Evolutionary conservation across 2,797 vertebrate species (phyloP).

Genomic region (Crypturellus tataupa): DNA sequence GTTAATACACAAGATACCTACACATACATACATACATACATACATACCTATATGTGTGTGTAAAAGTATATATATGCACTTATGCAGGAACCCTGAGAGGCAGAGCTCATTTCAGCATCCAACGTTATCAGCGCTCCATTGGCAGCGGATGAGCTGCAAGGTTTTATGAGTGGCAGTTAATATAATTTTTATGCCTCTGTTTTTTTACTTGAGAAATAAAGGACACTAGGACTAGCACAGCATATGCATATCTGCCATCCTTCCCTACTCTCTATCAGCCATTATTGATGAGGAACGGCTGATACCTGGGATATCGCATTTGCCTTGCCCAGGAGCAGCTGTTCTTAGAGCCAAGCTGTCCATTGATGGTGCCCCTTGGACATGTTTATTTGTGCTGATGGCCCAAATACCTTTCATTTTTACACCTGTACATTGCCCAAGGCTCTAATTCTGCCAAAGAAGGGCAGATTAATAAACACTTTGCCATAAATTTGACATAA

Average conservation of each 20-base stretch:
- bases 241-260: slow-evolving; percentile 40
- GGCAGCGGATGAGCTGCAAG: slow-evolving; percentile 7
- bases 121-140: too few relatives aligned
- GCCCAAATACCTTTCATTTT: neutral
- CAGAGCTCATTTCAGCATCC: too few relatives aligned
- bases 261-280: slow-evolving; percentile 36
- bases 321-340: neutral
- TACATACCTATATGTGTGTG: too few relatives aligned
- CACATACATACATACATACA: too few relatives aligned
- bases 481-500: neutral
- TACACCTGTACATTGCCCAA: neutral
- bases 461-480: neutral
- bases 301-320: neutral
- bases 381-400: neutral
- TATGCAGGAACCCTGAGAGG: too few relatives aligned
- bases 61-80: too few relatives aligned
- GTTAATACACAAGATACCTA: neutral
- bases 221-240: slow-evolving; percentile 59
- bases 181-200: slow-evolving; percentile 44
- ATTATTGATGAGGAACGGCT: slow-evolving; percentile 30
- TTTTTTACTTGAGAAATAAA: slow-evolving; percentile 62
- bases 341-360: neutral
- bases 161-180: slow-evolving; percentile 47
- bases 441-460: neutral
- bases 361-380: neutral